Percentiles rank a stretch among this genome's conserved stretches.
Evolutionary conservation across 2,113 vertebrate genomes (phyloP).

Genomic region (Leucopternis melanops): DNA sequence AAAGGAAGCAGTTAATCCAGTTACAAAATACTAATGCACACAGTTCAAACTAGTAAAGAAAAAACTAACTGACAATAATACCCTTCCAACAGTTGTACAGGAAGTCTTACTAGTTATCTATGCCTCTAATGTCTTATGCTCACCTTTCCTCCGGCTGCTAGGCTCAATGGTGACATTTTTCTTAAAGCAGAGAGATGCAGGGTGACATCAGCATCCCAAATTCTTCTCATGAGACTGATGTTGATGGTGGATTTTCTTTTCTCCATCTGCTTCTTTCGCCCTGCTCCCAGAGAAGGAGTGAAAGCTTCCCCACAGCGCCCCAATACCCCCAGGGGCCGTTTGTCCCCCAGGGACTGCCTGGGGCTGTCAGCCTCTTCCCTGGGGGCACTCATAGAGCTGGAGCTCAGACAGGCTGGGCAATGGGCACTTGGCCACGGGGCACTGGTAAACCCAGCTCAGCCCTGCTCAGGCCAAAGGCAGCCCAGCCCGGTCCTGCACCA

Average conservation of each 20-base stretch:
- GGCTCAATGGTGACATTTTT: neutral
- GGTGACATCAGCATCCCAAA: neutral
- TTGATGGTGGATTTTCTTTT: neutral
- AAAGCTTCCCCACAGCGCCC: neutral
- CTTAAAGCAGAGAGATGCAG: neutral
- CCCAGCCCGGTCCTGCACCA: neutral
- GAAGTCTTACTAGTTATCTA: neutral
- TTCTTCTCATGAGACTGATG: neutral
- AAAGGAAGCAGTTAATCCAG: neutral
- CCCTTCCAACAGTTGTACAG: neutral
- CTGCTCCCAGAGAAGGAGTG: neutral
- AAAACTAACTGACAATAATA: neutral
- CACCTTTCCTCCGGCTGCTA: neutral
- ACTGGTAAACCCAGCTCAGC: neutral
- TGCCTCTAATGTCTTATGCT: rapidly evolving
- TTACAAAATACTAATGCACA: neutral
- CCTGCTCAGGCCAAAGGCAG: rapidly evolving
- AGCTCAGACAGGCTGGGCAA: neutral
- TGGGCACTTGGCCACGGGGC: too few species aligned
- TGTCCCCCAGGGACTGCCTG: rapidly evolving
- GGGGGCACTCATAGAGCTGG: neutral
- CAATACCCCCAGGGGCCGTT: rapidly evolving
- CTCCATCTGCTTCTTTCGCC: neutral
- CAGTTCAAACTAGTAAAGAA: neutral
- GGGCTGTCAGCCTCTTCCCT: neutral